Evolutionary conservation across 64 coral and sea anemone species (phyloP), one percentile per base, ranked within the genome.

Genomic region (Hydrozoanthus tunicans): DNA sequence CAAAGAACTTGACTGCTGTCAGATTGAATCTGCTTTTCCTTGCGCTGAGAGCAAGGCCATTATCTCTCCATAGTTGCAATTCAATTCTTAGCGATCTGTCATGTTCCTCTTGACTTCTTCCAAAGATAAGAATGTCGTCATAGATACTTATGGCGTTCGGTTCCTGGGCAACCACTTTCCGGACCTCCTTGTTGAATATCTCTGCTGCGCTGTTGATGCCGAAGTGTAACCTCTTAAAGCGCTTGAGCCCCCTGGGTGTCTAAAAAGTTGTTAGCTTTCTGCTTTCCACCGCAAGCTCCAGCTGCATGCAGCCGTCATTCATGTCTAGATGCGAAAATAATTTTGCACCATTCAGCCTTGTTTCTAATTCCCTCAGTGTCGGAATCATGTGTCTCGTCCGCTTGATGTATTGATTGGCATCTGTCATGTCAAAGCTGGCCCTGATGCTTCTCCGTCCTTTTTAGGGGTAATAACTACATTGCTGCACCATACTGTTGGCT

Each of bases 391-490:
- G 81, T 81, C 91, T 92, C 0, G 91, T 92, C 61, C 69, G 62
- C 72, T 85, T 85, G 53, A 92, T 85, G 70, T 84, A 78, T 26
- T 85, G 53, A 81, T 85, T 92, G 1, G 66, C 20, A 20, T 20
- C 20, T 20, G 20, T 20, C 20, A 20, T 20, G 20, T 20, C 20
- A 20, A 20, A 20, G 12, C 80, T 83, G 7, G 90, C 79, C 81
- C 91, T 82, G 15, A 92, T 62, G 23, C 23, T 92, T 91, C 89
- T 6, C 77, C 89, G 62, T 91, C 89, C 69, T 91, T 91, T 77
- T 81, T 81, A 1, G 89, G 89, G 6, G 61, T 91, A 6, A 91
- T 4, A 12, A 73, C 80, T 13, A 84, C 79, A 73, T 92, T 92
- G 68, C 90, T 83, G 23, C 61, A 85, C 80, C 91, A 92, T 24